Percentiles rank a stretch among this genome's conserved stretches.
These are phyloP conservation scores for Cerastoderma edule DNA, from an alignment of 2,888 invertebrate genomes.

Conservation along the genomic window DNA sequence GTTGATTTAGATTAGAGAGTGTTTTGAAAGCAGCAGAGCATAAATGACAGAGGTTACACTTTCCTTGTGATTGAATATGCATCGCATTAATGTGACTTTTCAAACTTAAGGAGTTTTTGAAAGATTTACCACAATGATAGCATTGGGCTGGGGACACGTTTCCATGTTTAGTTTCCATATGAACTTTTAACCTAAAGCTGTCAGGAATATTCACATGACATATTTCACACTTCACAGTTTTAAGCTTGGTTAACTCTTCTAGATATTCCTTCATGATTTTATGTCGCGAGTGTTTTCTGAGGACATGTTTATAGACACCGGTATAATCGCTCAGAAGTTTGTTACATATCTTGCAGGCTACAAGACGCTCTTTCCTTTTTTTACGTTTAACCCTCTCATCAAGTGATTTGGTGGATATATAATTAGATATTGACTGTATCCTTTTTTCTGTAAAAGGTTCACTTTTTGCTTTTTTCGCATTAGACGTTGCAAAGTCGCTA, in stretches of 20 bases:
- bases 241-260: constrained; percentile 57
- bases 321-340: constrained; percentile 64
- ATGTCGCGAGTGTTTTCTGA: constrained; percentile 57
- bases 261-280: constrained; percentile 60
- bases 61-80: constrained; percentile 48
- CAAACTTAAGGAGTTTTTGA: constrained; percentile 62
- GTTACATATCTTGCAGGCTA: constrained; percentile 67
- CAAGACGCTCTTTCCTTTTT: constrained; percentile 40
- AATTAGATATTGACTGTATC: not conserved
- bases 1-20: constrained; percentile 65
- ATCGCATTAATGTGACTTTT: constrained; percentile 65
- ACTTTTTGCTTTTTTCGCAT: constrained; percentile 19
- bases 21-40: constrained; percentile 71
- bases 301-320: constrained; percentile 66
- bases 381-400: constrained; percentile 43
- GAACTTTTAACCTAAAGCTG: constrained; percentile 51
- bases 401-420: constrained; percentile 25
- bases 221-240: constrained; percentile 53
- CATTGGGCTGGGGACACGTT: constrained; percentile 50
- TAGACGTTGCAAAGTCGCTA: not conserved
- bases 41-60: constrained; percentile 62
- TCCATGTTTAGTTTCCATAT: constrained; percentile 61
- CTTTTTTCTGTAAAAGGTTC: not conserved
- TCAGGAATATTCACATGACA: constrained; percentile 60
- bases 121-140: constrained; percentile 60